Evolutionary conservation across 2,888 invertebrate species (phyloP).

Genomic region (Drosophila ezoana): DNA sequence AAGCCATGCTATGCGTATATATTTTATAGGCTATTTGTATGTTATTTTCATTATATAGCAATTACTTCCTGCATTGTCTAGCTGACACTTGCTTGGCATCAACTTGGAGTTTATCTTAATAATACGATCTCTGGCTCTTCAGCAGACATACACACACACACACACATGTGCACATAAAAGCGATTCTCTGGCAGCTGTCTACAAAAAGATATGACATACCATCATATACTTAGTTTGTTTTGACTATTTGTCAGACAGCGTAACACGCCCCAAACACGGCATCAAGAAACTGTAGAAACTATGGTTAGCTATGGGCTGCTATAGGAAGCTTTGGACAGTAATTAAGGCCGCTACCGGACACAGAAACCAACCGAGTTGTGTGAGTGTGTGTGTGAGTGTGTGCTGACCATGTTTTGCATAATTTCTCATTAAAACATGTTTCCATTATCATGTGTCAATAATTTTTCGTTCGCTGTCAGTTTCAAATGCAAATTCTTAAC

Average conservation of each 20-base stretch:
- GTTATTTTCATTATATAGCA: slow-evolving; percentile 14
- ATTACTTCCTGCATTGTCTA: slow-evolving; percentile 50
- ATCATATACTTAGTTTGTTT: slow-evolving; percentile 68
- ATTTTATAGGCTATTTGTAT: not conserved
- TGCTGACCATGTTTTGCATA: slow-evolving; percentile 63
- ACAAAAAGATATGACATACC: slow-evolving; percentile 69
- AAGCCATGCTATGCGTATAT: not conserved
- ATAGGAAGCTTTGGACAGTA: slow-evolving; percentile 56
- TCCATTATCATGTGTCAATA: slow-evolving; percentile 78
- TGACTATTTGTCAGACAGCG: slow-evolving; percentile 72
- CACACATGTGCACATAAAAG: slow-evolving; percentile 24
- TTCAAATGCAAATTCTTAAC: slow-evolving; percentile 66
- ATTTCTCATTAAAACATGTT: slow-evolving; percentile 79
- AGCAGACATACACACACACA: slow-evolving; percentile 20
- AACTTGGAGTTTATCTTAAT: slow-evolving; percentile 43
- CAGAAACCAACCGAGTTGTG: slow-evolving; percentile 28
- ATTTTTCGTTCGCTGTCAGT: slow-evolving; percentile 48
- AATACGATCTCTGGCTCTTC: slow-evolving; percentile 48
- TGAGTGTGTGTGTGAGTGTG: slow-evolving; percentile 7
- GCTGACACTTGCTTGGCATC: slow-evolving; percentile 38
- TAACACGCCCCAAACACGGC: slow-evolving; percentile 65
- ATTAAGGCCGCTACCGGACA: slow-evolving; percentile 79
- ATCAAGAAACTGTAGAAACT: slow-evolving; percentile 20
- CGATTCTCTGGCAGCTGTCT: slow-evolving; percentile 56
- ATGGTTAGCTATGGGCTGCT: slow-evolving; percentile 18